A percentile compares a stretch with the other conserved stretches of the same genome.
Evolutionary conservation across 1,140 invertebrate genomes (phyloP).

Genomic region (Catajapyx aquilonaris): DNA sequence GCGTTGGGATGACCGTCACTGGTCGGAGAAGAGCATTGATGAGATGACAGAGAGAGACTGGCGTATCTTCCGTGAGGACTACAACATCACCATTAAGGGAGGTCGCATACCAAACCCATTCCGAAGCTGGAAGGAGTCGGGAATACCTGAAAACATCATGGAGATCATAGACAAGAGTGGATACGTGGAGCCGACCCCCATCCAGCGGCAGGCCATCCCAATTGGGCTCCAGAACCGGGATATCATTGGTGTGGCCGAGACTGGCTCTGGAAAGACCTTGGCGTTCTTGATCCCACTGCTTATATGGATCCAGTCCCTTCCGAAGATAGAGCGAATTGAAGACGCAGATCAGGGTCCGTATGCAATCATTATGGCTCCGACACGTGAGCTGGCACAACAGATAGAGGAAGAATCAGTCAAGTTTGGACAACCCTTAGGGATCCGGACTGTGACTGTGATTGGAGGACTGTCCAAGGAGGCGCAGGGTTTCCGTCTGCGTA

Average conservation of each 20-base stretch:
- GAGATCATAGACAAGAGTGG: slow-evolving; percentile 91
- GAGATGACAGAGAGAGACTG: slow-evolving; percentile 99
- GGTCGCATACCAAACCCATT: slow-evolving; percentile 94
- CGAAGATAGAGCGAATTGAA: slow-evolving; percentile 81
- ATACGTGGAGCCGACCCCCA: slow-evolving; percentile 96
- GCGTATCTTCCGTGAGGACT: slow-evolving; percentile 99
- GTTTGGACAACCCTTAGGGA: slow-evolving; percentile 85
- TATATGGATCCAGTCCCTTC: slow-evolving; percentile 93
- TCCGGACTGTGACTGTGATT: slow-evolving; percentile 93
- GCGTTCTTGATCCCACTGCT: slow-evolving; percentile 95
- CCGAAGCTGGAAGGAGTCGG: slow-evolving; percentile 82
- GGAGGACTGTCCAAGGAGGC: slow-evolving; percentile 95
- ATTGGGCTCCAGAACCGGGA: slow-evolving; percentile 93
- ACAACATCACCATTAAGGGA: slow-evolving; percentile 96
- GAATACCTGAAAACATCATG: slow-evolving; percentile 74
- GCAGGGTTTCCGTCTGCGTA: slow-evolving; percentile 85
- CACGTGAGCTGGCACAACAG: slow-evolving; percentile 96
- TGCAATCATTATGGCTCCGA: slow-evolving; percentile 95
- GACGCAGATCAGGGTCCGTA: slow-evolving; percentile 95
- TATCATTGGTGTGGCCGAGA: slow-evolving; percentile 98
- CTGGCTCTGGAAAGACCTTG: slow-evolving; percentile 93
- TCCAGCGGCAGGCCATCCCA: slow-evolving; percentile 97
- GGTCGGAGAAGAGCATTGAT: slow-evolving; percentile 80
- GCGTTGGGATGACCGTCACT: slow-evolving; percentile 96
- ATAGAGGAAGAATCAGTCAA: slow-evolving; percentile 98